phyloP scores from a whole-genome alignment of 2,797 vertebrate genomes.

The Myotis findleyi region DNA sequence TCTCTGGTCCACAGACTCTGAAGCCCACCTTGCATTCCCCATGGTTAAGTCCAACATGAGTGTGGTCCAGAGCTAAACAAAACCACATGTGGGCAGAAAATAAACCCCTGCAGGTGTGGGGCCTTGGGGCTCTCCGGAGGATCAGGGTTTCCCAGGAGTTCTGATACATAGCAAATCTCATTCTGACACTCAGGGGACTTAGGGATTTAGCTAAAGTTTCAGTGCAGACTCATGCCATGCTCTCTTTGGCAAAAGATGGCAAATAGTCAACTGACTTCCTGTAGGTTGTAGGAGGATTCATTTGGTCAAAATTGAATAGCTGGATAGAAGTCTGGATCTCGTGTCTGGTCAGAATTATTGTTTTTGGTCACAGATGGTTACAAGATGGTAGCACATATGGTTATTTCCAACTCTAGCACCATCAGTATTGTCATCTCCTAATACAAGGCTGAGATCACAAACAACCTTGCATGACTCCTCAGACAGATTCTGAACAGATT shows the following conservation, averaged over 20 bases:
- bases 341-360: background rate
- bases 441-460: background rate
- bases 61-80: background rate
- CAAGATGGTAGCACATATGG: background rate
- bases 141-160: background rate
- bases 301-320: background rate
- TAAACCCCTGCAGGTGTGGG: rapidly evolving
- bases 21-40: background rate
- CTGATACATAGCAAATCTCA: background rate
- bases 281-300: background rate
- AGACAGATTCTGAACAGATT: background rate
- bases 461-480: background rate
- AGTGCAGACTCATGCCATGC: too few relatives aligned
- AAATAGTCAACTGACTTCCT: background rate
- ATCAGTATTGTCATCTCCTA: background rate
- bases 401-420: background rate
- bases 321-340: background rate
- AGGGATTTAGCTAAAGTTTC: background rate
- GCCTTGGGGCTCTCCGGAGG: background rate
- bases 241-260: background rate
- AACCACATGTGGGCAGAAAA: background rate
- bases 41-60: background rate
- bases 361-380: constrained; percentile 9
- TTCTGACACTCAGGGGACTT: background rate
- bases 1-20: background rate